phyloP scores from a whole-genome alignment of 2,113 vertebrate genomes.

The Triplophysa siluroides region DNA sequence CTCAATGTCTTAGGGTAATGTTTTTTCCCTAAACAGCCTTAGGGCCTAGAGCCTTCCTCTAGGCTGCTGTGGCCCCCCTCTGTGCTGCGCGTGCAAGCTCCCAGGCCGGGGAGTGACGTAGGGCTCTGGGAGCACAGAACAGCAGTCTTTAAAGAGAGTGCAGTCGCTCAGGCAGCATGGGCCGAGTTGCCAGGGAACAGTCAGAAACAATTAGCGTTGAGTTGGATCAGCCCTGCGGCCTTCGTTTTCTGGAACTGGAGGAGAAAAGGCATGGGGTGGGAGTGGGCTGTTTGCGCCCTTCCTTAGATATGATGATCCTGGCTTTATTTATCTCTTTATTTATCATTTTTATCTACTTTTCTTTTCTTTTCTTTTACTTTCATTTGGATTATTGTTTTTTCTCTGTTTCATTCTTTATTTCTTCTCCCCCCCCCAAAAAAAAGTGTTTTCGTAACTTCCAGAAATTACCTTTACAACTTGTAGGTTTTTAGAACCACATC shows the following conservation, averaged over 20 bases:
- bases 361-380: neutral
- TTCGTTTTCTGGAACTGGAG: slow-evolving; percentile 79
- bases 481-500: neutral
- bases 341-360: neutral
- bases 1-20: slow-evolving; percentile 79
- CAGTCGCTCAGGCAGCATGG: slow-evolving; percentile 87
- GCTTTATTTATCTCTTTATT: neutral
- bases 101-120: slow-evolving; percentile 50
- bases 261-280: slow-evolving; percentile 59
- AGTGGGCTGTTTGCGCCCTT: slow-evolving; percentile 11
- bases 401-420: neutral
- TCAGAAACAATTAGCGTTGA: slow-evolving; percentile 97
- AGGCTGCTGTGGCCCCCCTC: slow-evolving; percentile 83
- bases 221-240: slow-evolving; percentile 92
- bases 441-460: neutral
- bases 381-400: neutral
- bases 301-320: slow-evolving; percentile 56
- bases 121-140: slow-evolving; percentile 25
- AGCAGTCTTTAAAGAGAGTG: slow-evolving; percentile 82
- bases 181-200: slow-evolving; percentile 91
- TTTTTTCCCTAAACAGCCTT: slow-evolving; percentile 78
- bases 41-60: slow-evolving; percentile 87
- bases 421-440: too few relatives aligned
- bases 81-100: slow-evolving; percentile 79
- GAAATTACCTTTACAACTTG: neutral